Evolutionary conservation across 1,140 invertebrate genomes (phyloP).

Genomic region (Andricus grossulariae): DNA sequence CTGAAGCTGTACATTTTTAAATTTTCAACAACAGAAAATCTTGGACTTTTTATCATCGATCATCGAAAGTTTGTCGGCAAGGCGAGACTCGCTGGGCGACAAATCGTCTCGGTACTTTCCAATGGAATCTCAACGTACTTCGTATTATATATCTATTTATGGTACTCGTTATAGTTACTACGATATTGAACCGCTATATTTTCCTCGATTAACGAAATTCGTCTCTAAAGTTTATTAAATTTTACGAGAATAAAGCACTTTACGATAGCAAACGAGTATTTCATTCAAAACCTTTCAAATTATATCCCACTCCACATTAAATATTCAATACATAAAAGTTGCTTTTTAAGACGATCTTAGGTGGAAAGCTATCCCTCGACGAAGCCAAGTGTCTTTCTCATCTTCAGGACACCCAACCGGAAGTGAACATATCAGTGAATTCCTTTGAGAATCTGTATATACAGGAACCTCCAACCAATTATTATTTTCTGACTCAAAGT

Average conservation of each 20-base stretch:
- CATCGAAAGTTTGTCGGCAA: slow-evolving; percentile 31
- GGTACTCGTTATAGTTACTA: slow-evolving; percentile 59
- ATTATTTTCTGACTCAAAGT: slow-evolving; percentile 42
- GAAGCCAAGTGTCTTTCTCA: slow-evolving; percentile 64
- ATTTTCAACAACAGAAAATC: no score
- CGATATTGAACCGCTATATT: slow-evolving; percentile 58
- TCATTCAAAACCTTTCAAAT: background rate
- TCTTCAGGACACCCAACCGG: slow-evolving; percentile 61
- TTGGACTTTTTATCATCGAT: background rate
- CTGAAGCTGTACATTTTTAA: no score
- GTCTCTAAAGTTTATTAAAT: slow-evolving; percentile 66
- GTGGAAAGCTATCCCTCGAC: slow-evolving; percentile 66
- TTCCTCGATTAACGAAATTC: slow-evolving; percentile 60
- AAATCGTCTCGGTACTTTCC: slow-evolving; percentile 57
- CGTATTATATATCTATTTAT: slow-evolving; percentile 55
- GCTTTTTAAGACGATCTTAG: slow-evolving; percentile 45
- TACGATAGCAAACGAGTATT: slow-evolving; percentile 54
- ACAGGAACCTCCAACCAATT: slow-evolving; percentile 62
- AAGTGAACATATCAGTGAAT: slow-evolving; percentile 63
- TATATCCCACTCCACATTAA: background rate
- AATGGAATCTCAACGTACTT: slow-evolving; percentile 55
- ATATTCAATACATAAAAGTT: slow-evolving; percentile 39
- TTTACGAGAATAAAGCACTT: slow-evolving; percentile 70
- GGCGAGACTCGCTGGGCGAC: slow-evolving; percentile 33
- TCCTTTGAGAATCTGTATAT: slow-evolving; percentile 64